Conservation (phyloP, 2,888 invertebrate genomes). For the Apamea epomidion region DNA sequence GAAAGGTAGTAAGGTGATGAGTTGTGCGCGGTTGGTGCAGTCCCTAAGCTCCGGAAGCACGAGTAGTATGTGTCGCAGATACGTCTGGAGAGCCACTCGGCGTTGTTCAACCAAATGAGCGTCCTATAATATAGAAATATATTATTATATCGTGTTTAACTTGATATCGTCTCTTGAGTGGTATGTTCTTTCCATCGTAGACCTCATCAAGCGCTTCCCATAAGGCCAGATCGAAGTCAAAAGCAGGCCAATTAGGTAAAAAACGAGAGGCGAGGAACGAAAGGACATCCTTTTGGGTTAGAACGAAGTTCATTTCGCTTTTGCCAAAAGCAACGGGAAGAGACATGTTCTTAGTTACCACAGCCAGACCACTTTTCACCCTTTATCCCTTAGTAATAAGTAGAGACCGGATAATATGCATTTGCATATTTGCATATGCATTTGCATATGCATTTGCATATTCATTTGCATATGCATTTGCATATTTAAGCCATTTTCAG, state of each 20-base stretch:
- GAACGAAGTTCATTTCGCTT: background rate
- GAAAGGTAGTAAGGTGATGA: conserved; percentile 96
- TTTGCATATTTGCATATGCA: no score
- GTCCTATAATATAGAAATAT: conserved; percentile 87
- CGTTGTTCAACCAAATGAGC: conserved; percentile 96
- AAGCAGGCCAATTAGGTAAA: background rate
- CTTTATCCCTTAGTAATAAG: background rate
- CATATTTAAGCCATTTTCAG: no score
- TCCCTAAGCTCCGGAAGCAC: conserved; percentile 94
- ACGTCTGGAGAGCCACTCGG: conserved; percentile 95
- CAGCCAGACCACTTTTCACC: background rate
- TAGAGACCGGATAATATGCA: no score
- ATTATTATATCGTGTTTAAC: background rate
- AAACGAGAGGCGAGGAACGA: no score
- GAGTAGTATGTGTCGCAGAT: conserved; percentile 95
- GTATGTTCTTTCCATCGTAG: background rate
- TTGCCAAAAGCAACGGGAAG: background rate
- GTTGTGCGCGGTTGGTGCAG: conserved; percentile 94
- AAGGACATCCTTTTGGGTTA: background rate
- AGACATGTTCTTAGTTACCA: background rate
- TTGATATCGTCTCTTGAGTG: no score
- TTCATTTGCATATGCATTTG: no score
- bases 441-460: no score
- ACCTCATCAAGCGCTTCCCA: background rate
- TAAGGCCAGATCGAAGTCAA: background rate